A percentile compares a stretch with the other conserved stretches of the same genome.
Conservation (phyloP, 2,797 vertebrate species). For the Rhinichthys osculus region DNA sequence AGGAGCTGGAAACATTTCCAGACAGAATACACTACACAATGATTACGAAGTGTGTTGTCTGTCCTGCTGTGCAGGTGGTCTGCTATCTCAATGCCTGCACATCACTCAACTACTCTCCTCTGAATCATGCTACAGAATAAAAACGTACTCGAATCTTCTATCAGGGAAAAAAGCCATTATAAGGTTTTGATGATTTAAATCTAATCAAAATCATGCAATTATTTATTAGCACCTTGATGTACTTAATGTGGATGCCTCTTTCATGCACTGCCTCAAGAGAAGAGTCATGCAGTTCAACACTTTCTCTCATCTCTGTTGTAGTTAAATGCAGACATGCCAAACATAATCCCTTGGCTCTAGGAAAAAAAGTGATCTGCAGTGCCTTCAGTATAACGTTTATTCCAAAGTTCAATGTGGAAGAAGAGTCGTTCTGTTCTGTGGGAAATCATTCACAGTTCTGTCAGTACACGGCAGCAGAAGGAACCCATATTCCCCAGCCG, state of each 20-base stretch:
- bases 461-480: neutral
- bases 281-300: neutral
- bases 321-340: slow-evolving; percentile 37
- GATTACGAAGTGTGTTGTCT: neutral
- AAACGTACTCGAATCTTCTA: neutral
- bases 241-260: neutral
- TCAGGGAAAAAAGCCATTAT: neutral
- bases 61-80: slow-evolving; percentile 9
- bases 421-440: slow-evolving; percentile 12
- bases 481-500: neutral
- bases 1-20: neutral
- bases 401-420: slow-evolving; percentile 29
- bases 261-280: neutral
- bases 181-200: slow-evolving; percentile 22
- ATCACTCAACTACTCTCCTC: slow-evolving; percentile 10
- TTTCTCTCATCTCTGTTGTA: slow-evolving; percentile 8
- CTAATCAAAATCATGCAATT: neutral
- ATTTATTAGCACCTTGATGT: slow-evolving; percentile 9
- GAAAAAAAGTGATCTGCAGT: slow-evolving; percentile 17
- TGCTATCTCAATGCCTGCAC: neutral
- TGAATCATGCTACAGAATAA: neutral
- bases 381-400: slow-evolving; percentile 30
- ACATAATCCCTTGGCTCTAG: slow-evolving; percentile 9
- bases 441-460: slow-evolving; percentile 16
- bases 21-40: neutral